phyloP scores from a whole-genome alignment of 2,113 vertebrate genomes.

The Colius striatus region DNA sequence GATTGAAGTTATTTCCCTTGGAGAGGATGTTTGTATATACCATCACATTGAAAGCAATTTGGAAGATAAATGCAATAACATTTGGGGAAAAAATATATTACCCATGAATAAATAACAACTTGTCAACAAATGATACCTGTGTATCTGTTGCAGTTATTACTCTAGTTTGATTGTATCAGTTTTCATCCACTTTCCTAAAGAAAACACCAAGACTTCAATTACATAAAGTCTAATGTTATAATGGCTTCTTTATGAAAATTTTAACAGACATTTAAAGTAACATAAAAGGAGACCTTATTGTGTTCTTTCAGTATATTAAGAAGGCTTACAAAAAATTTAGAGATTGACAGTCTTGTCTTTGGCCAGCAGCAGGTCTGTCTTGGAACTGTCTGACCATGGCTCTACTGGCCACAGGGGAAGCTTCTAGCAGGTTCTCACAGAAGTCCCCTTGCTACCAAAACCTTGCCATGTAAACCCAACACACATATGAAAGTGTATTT shows the following conservation, averaged over 20 bases:
- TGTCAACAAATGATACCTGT: not conserved
- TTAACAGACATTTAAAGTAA: not conserved
- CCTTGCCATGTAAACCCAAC: not conserved
- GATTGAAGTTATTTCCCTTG: not conserved
- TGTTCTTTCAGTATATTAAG: not conserved
- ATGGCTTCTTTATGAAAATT: not conserved
- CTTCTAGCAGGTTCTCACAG: no score
- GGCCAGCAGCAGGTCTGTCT: no score
- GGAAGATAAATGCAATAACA: not conserved
- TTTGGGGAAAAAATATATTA: not conserved
- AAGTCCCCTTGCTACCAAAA: no score
- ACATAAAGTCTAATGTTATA: not conserved
- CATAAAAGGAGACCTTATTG: not conserved
- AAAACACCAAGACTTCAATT: not conserved
- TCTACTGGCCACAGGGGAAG: no score
- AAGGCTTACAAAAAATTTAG: not conserved
- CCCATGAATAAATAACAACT: not conserved
- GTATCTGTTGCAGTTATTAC: not conserved
- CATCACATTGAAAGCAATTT: not conserved
- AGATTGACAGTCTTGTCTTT: not conserved
- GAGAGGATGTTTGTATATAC: not conserved
- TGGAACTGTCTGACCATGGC: no score
- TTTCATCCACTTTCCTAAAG: not conserved
- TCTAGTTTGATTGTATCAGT: not conserved
- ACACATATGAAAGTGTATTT: not conserved